Evolutionary conservation across 2,797 vertebrate genomes (phyloP).

Genomic region (Sebastes hopkinsi): DNA sequence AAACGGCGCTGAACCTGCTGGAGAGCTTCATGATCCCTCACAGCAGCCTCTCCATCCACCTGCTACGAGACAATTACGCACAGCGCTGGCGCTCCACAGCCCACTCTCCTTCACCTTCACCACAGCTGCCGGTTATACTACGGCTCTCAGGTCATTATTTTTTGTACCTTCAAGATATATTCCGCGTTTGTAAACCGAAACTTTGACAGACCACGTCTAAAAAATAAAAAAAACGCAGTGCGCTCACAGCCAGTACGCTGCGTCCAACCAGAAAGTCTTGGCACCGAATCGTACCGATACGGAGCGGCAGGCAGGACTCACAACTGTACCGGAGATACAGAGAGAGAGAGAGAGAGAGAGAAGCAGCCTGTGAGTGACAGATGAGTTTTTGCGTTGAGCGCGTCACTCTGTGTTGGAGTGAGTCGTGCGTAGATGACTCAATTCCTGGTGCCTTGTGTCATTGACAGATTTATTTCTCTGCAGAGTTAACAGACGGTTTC

Average conservation of each 20-base stretch:
- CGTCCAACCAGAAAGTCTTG: constrained; percentile 14
- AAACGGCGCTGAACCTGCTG: constrained; percentile 32
- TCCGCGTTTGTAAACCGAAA: not conserved
- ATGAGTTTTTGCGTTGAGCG: not conserved
- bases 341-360: not conserved
- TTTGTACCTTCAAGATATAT: not conserved
- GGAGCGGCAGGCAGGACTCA: constrained; percentile 11
- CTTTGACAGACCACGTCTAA: not conserved
- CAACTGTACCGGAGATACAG: not conserved
- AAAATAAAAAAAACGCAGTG: not conserved
- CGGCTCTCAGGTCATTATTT: constrained; percentile 33
- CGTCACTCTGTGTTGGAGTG: constrained; percentile 36
- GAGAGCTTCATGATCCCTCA: constrained; percentile 37
- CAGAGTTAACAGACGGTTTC: not conserved
- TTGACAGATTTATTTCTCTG: not conserved
- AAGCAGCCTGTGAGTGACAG: not conserved
- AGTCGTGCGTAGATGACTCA: constrained; percentile 10
- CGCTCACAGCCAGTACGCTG: constrained; percentile 25
- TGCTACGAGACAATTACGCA: constrained; percentile 58
- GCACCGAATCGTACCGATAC: constrained; percentile 14
- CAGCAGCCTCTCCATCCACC: constrained; percentile 65
- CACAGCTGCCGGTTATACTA: not conserved
- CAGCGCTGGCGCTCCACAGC: constrained; percentile 9
- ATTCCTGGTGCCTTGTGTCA: not conserved
- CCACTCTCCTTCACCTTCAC: not conserved